Percentiles rank a stretch among this genome's conserved stretches.
Evolutionary conservation across 2,888 invertebrate genomes (phyloP).

Genomic region (Cryptocheilus praepositus): DNA sequence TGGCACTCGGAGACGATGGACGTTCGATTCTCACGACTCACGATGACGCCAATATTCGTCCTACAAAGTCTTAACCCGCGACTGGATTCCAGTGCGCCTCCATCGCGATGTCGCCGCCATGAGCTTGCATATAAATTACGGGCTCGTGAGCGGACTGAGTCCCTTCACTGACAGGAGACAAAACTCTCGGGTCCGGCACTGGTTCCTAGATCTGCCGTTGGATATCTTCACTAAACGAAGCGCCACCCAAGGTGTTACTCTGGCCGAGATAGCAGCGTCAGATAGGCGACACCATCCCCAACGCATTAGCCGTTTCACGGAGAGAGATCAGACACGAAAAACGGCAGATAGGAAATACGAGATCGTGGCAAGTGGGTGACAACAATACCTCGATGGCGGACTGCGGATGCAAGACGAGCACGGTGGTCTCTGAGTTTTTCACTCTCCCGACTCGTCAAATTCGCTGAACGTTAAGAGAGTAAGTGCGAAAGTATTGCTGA

Average conservation of each 20-base stretch:
- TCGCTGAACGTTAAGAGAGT: no score
- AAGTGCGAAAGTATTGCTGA: not conserved
- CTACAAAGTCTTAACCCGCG: not conserved
- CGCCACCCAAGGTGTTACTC: conserved; percentile 72
- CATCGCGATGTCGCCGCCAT: conserved; percentile 27
- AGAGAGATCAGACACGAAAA: conserved; percentile 24
- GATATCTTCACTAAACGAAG: conserved; percentile 65
- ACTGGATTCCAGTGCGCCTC: conserved; percentile 7
- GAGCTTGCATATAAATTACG: conserved; percentile 60
- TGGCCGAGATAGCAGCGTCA: conserved; percentile 64
- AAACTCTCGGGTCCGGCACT: conserved; percentile 51
- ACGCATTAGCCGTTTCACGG: conserved; percentile 67
- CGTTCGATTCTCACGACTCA: conserved; percentile 13
- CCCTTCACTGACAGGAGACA: conserved; percentile 60
- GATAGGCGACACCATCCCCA: conserved; percentile 60
- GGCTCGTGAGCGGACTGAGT: conserved; percentile 39
- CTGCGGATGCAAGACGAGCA: conserved; percentile 1
- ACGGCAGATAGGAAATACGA: conserved; percentile 47
- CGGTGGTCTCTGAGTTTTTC: conserved; percentile 21
- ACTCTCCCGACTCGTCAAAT: no score
- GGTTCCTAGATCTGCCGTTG: conserved; percentile 61
- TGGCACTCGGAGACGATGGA: no score
- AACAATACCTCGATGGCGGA: conserved; percentile 49
- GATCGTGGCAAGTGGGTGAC: conserved; percentile 62
- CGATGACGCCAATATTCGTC: conserved; percentile 13